Evolutionary conservation across 1,140 invertebrate species (phyloP), one percentile per base, ranked within the genome.

Genomic region (Pseudomyrmex gracilis): DNA sequence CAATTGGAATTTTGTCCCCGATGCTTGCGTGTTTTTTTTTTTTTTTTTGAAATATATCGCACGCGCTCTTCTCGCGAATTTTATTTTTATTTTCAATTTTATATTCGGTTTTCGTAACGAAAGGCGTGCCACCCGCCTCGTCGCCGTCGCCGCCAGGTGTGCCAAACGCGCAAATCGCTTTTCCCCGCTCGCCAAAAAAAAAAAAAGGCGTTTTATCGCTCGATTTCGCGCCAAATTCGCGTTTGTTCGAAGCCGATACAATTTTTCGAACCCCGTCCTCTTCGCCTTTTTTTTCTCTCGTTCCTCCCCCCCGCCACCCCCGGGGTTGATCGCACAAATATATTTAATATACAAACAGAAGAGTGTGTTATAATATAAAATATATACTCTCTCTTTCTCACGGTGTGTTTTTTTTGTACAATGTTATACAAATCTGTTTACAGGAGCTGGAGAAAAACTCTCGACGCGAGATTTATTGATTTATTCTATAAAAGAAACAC

Each of bases 21-120:
- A 76, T 73, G 83, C 71, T 78, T 78, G 74, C n/a, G n/a, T n/a
- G n/a, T n/a, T n/a, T n/a, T n/a, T n/a, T n/a, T n/a, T n/a, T n/a
- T n/a, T n/a, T n/a, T n/a, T n/a, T 67, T 78, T 73, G 1, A 89
- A 89, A 89, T 60, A 89, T 60, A 58, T 58, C 51, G 78, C 47
- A 85, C 86, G 51, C 82, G 77, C 57, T 67, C 51, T 66, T 73
- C 82, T 61, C 34, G n/a, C 55, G 47, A 24, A 66, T 10, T 2
- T 76, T 84, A 24, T 61, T 55, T 85, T 89, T 87, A 89, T 88
- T 85, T 89, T 86, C 34, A 34, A 74, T 89, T 85, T 85, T 83
- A 87, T 83, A 13, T 83, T 60, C 78, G 55, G 86, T 89, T 88
- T 88, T 71, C 24, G 47, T 66, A 86, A 86, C 34, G 7, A 80